Evolutionary conservation across 2,888 invertebrate genomes (phyloP).

Genomic region (Neoaliturus tenellus): DNA sequence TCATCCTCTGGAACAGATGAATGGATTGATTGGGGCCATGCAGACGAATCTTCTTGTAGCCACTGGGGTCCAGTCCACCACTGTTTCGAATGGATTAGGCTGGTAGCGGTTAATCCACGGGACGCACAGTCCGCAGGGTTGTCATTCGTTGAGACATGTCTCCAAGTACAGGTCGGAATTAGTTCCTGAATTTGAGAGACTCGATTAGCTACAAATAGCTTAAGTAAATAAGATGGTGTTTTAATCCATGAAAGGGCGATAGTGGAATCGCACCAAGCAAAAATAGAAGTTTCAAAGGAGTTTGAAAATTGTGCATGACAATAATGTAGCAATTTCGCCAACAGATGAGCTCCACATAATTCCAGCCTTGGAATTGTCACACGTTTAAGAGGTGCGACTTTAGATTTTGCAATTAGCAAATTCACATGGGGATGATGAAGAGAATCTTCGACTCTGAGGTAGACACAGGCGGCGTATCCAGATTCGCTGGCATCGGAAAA

Average conservation of each 20-base stretch:
- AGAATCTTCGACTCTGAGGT: not conserved
- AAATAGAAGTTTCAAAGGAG: slow-evolving; percentile 64
- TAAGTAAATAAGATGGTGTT: slow-evolving; percentile 5
- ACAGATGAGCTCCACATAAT: slow-evolving; percentile 61
- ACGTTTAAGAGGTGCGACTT: slow-evolving; percentile 55
- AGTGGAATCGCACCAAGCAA: slow-evolving; percentile 63
- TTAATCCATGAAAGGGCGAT: slow-evolving; percentile 56
- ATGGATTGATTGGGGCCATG: slow-evolving; percentile 20
- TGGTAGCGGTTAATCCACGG: slow-evolving; percentile 46
- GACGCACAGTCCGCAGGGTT: slow-evolving; percentile 67
- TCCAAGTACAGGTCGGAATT: slow-evolving; percentile 62
- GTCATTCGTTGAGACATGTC: slow-evolving; percentile 64
- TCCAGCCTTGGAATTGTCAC: slow-evolving; percentile 64
- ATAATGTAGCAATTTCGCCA: slow-evolving; percentile 62
- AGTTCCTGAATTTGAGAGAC: slow-evolving; percentile 57
- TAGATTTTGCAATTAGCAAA: slow-evolving; percentile 32
- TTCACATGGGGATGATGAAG: not conserved
- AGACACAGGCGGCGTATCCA: slow-evolving; percentile 29
- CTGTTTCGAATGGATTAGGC: slow-evolving; percentile 39
- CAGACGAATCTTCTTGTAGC: slow-evolving; percentile 35
- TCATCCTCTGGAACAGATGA: not conserved
- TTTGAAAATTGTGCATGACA: slow-evolving; percentile 60
- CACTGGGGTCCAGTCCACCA: slow-evolving; percentile 64
- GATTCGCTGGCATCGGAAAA: slow-evolving; percentile 30
- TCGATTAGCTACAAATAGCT: not conserved